Conservation (phyloP, 2,113 vertebrate genomes). For the Brachypodius melanocephalos region DNA sequence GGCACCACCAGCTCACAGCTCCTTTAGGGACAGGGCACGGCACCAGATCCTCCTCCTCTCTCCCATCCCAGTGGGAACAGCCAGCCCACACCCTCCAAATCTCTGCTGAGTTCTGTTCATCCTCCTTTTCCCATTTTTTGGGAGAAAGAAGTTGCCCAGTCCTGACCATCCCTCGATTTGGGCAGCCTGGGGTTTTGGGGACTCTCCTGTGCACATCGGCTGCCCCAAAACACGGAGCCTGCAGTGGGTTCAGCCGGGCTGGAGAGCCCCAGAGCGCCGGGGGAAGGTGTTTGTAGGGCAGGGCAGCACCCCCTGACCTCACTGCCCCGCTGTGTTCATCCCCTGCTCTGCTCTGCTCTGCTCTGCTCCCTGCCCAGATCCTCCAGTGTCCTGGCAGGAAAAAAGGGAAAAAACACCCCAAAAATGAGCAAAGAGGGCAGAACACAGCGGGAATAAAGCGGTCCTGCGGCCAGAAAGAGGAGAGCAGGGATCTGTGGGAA, state of each 20-base stretch:
- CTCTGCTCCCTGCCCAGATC: background rate
- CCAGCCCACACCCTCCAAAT: background rate
- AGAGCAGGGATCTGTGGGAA: background rate
- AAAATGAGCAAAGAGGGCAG: background rate
- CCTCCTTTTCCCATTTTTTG: background rate
- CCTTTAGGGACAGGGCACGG: background rate
- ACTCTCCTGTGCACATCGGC: background rate
- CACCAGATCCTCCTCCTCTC: background rate
- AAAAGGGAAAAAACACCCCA: background rate
- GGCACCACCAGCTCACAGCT: background rate
- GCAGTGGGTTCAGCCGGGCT: background rate
- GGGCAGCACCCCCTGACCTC: background rate
- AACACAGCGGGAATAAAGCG: background rate
- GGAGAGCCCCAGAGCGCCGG: background rate
- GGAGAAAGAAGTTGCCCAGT: background rate
- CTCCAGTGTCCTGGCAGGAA: fast-evolving
- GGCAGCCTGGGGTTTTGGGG: background rate
- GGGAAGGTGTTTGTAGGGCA: background rate
- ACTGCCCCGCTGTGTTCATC: fast-evolving
- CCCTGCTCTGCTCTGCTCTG: background rate
- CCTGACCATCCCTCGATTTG: background rate
- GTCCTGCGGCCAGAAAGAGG: background rate
- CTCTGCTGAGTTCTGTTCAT: background rate
- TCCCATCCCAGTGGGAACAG: background rate
- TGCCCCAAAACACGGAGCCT: fast-evolving